These are phyloP conservation scores for Polyommatus iphigenia DNA, from an alignment of 2,888 invertebrate genomes.

Conservation along the genomic window DNA sequence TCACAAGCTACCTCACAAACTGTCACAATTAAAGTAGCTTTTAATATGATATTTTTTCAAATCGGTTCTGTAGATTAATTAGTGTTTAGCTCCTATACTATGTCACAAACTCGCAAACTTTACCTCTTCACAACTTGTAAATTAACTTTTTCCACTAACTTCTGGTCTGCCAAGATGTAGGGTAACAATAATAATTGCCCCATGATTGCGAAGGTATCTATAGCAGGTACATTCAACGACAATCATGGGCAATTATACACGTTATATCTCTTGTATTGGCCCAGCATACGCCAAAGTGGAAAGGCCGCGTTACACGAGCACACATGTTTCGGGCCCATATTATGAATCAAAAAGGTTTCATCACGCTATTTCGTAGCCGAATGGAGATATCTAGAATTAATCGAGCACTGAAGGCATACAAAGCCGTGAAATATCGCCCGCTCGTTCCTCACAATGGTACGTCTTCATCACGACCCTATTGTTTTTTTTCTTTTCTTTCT, in stretches of 20 bases:
- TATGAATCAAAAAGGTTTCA: conserved; percentile 75
- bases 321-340: conserved; percentile 48
- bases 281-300: neutral
- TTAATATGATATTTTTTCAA: too few species aligned
- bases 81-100: too few species aligned
- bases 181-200: too few species aligned
- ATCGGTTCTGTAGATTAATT: too few species aligned
- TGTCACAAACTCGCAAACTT: too few species aligned
- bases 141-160: too few species aligned
- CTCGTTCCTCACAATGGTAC: conserved; percentile 79
- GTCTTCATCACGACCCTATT: conserved; percentile 79
- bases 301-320: neutral
- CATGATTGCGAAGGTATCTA: too few species aligned
- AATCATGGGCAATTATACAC: neutral
- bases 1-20: too few species aligned
- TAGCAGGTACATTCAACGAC: neutral
- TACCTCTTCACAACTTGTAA: too few species aligned
- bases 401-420: conserved; percentile 74
- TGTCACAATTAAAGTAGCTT: too few species aligned
- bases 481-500: conserved; percentile 52
- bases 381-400: conserved; percentile 80
- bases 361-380: conserved; percentile 69
- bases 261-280: neutral
- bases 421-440: conserved; percentile 77
- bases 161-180: too few species aligned